A percentile compares a stretch with the other conserved stretches of the same genome.
These are phyloP conservation scores for Heliconius charithonia DNA, from an alignment of 2,888 invertebrate species.

Conservation along the genomic window DNA sequence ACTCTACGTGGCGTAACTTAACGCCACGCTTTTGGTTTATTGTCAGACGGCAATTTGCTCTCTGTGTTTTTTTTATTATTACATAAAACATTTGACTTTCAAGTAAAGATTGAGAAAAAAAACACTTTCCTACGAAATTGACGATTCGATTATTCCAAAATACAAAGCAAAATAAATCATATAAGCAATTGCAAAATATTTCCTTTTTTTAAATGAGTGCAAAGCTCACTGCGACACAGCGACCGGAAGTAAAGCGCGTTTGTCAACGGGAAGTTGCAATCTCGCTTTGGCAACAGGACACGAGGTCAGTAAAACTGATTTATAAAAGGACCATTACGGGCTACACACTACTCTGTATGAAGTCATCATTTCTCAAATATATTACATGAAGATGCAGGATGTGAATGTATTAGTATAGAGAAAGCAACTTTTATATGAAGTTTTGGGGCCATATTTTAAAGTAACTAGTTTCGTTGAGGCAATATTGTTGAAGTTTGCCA, in stretches of 20 bases:
- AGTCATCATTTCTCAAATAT: not conserved
- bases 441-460: no score
- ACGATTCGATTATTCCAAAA: not conserved
- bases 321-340: slow-evolving; percentile 14
- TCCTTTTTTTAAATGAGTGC: slow-evolving; percentile 13
- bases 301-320: slow-evolving; percentile 26
- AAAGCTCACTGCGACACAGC: slow-evolving; percentile 23
- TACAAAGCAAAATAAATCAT: not conserved
- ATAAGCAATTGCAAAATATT: slow-evolving; percentile 2
- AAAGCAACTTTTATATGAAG: no score
- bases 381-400: not conserved
- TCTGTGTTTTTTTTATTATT: no score
- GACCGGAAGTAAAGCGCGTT: slow-evolving; percentile 38
- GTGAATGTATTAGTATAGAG: not conserved
- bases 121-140: not conserved
- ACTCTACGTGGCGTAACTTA: not conserved
- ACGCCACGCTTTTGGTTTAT: not conserved
- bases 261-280: slow-evolving; percentile 37
- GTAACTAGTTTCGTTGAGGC: no score
- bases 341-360: not conserved
- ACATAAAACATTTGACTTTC: no score
- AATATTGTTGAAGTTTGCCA: no score
- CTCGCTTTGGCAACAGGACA: slow-evolving; percentile 33
- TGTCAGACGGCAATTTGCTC: no score
- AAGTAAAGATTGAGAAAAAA: no score